These are phyloP conservation scores for Agrotis segetum DNA, from an alignment of 2,888 invertebrate species.

Conservation along the genomic window DNA sequence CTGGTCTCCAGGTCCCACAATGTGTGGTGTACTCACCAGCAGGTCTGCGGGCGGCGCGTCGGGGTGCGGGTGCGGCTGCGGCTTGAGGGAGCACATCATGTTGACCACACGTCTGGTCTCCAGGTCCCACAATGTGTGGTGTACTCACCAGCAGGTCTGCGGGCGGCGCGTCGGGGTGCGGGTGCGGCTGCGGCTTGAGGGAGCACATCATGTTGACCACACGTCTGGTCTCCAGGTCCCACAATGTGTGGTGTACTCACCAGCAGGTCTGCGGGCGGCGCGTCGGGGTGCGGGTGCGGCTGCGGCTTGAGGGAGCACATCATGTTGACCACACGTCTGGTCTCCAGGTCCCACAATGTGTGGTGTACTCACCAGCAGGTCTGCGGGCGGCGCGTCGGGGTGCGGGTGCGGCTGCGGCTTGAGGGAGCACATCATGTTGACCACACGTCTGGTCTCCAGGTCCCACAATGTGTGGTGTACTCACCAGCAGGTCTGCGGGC, in stretches of 20 bases:
- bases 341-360: constrained; percentile 79
- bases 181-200: constrained; percentile 92
- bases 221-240: constrained; percentile 80
- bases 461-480: constrained; percentile 66
- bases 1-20: constrained; percentile 79
- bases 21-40: constrained; percentile 86
- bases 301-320: constrained; percentile 97
- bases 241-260: constrained; percentile 78
- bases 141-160: constrained; percentile 92
- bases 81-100: constrained; percentile 97
- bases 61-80: constrained; percentile 68
- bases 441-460: constrained; percentile 93
- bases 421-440: constrained; percentile 97
- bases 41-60: constrained; percentile 87
- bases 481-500: constrained; percentile 92
- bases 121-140: constrained; percentile 66
- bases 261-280: constrained; percentile 90
- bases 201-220: constrained; percentile 95
- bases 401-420: constrained; percentile 79
- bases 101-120: constrained; percentile 86
- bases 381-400: constrained; percentile 71
- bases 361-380: constrained; percentile 91
- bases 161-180: constrained; percentile 47
- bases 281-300: constrained; percentile 18
- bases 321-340: constrained; percentile 84